These are phyloP conservation scores for Orthosia gracilis DNA, from an alignment of 2,888 invertebrate species.

Conservation along the genomic window DNA sequence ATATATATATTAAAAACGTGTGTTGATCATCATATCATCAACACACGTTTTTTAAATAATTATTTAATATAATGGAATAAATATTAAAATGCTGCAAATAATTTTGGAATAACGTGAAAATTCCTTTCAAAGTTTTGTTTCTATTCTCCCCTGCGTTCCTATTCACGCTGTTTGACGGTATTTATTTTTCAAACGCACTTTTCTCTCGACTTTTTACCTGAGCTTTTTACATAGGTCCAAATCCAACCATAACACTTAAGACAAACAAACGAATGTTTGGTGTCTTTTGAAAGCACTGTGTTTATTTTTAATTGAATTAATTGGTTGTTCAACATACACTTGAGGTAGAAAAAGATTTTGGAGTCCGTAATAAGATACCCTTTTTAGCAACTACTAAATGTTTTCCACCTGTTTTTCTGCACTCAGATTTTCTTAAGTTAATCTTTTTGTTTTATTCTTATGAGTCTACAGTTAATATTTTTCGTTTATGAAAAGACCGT, in stretches of 20 bases:
- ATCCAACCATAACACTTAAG: slow-evolving; percentile 7
- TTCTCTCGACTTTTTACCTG: not conserved
- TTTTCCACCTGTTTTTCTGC: not conserved
- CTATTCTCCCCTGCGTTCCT: no score
- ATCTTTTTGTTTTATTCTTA: not conserved
- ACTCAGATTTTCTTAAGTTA: not conserved
- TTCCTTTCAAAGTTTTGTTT: no score
- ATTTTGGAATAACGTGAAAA: no score
- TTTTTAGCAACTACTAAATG: not conserved
- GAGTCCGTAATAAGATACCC: not conserved
- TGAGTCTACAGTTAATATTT: no score
- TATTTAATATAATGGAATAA: no score
- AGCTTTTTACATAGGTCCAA: not conserved
- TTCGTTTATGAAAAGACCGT: no score
- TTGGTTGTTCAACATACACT: slow-evolving; percentile 4
- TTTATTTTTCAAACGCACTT: not conserved
- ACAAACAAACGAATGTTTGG: slow-evolving; percentile 21
- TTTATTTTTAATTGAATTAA: slow-evolving; percentile 40
- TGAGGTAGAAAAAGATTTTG: not conserved
- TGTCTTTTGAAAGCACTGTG: slow-evolving; percentile 9
- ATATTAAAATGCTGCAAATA: no score
- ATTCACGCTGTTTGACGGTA: not conserved
- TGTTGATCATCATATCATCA: no score
- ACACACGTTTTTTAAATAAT: no score
- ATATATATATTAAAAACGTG: no score